phyloP scores from a whole-genome alignment of 2,113 vertebrate species.

The Hippocampus guttulatus region DNA sequence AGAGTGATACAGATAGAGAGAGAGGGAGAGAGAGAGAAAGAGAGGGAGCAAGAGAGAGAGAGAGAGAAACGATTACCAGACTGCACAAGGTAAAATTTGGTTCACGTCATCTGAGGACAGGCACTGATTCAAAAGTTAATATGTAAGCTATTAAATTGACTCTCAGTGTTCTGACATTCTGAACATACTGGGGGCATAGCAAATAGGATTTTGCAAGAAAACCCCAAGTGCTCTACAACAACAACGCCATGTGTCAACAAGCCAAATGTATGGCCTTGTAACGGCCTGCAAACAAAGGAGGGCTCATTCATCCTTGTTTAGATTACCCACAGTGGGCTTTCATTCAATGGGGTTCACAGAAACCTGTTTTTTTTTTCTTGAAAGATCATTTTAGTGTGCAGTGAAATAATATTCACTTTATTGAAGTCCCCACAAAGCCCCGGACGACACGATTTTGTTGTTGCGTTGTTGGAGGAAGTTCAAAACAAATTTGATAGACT shows the following conservation, averaged over 20 bases:
- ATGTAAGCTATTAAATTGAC: not conserved
- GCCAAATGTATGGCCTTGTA: slow-evolving; percentile 15
- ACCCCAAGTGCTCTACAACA: slow-evolving; percentile 1
- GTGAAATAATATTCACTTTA: not conserved
- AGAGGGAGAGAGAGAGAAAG: too few relatives aligned
- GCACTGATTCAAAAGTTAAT: not conserved
- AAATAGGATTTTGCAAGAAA: slow-evolving; percentile 17
- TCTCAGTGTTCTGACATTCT: not conserved
- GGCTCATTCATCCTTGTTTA: slow-evolving; percentile 23
- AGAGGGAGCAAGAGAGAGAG: too few relatives aligned
- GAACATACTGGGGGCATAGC: not conserved
- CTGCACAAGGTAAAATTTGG: not conserved
- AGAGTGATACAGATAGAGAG: too few relatives aligned
- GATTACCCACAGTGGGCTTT: slow-evolving; percentile 12
- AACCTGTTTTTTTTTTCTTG: slow-evolving; percentile 5
- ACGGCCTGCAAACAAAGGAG: slow-evolving; percentile 16
- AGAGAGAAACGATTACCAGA: too few relatives aligned
- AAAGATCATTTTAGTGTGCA: slow-evolving; percentile 12
- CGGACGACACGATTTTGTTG: not conserved
- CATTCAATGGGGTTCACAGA: slow-evolving; percentile 8
- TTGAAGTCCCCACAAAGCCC: not conserved
- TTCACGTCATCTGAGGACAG: slow-evolving; percentile 2
- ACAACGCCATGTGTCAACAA: slow-evolving; percentile 35
- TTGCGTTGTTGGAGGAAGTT: not conserved
- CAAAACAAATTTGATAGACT: not conserved